Percentiles rank a stretch among this genome's conserved stretches.
phyloP scores from a whole-genome alignment of 2,797 vertebrate species.

The Epinephelus awoara region DNA sequence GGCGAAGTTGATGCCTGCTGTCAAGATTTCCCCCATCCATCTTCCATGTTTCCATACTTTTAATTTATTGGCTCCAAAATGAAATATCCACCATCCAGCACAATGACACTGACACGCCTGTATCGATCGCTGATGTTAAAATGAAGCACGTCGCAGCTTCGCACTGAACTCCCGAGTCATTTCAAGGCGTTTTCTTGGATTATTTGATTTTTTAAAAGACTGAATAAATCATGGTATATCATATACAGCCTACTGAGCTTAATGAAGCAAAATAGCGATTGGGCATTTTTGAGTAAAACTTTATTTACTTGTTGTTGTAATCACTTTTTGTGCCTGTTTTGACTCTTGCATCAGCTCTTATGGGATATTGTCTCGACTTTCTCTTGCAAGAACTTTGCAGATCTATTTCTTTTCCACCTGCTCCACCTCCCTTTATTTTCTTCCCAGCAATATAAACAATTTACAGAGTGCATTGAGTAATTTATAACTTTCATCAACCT shows the following conservation, averaged over 20 bases:
- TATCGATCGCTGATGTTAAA: conserved; percentile 10
- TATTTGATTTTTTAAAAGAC: background rate
- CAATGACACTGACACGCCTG: background rate
- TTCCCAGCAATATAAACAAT: conserved; percentile 34
- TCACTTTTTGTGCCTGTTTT: background rate
- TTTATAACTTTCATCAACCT: conserved; percentile 52
- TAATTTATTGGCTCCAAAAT: background rate
- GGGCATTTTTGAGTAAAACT: background rate
- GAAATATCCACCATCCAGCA: background rate
- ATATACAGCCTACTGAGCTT: background rate
- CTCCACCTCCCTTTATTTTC: conserved; percentile 21
- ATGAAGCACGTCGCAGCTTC: background rate
- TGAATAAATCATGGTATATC: background rate
- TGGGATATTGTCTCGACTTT: conserved; percentile 10
- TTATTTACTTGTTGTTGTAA: background rate
- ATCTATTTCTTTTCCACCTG: conserved; percentile 4
- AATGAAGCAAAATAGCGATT: background rate
- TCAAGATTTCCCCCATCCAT: background rate
- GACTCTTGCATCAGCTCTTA: conserved; percentile 9
- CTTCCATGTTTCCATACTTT: conserved; percentile 1
- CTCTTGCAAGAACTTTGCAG: background rate
- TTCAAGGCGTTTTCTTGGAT: background rate
- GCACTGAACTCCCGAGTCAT: background rate
- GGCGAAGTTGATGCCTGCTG: conserved; percentile 22
- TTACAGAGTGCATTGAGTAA: conserved; percentile 35